A percentile compares a stretch with the other conserved stretches of the same genome.
phyloP scores from a whole-genome alignment of 2,113 vertebrate species.

The Nibea albiflora region DNA sequence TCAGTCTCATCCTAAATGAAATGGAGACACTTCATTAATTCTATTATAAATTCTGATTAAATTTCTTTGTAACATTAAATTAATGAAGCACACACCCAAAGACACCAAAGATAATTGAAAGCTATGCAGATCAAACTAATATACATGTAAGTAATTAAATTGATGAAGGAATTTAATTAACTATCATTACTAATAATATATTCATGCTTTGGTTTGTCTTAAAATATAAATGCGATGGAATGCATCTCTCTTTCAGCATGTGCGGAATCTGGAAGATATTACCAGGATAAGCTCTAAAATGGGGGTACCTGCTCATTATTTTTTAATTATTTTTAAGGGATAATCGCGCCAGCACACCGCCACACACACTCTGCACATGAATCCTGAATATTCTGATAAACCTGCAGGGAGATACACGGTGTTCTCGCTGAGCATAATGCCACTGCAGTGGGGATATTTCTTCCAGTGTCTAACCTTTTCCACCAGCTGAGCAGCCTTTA shows the following conservation, averaged over 20 bases:
- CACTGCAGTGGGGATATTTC: slow-evolving; percentile 50
- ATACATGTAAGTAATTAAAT: slow-evolving; percentile 76
- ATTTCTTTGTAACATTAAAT: slow-evolving; percentile 74
- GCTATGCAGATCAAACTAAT: slow-evolving; percentile 73
- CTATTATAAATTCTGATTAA: slow-evolving; percentile 75
- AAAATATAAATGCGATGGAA: slow-evolving; percentile 44
- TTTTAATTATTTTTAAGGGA: slow-evolving; percentile 5
- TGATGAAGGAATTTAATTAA: slow-evolving; percentile 73
- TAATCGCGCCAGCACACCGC: neutral
- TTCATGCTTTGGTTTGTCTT: slow-evolving; percentile 65
- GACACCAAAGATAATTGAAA: slow-evolving; percentile 78
- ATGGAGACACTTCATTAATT: slow-evolving; percentile 75
- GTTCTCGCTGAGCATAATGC: slow-evolving; percentile 38
- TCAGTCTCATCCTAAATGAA: slow-evolving; percentile 64
- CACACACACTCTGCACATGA: neutral
- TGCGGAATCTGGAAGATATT: neutral
- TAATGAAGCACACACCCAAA: slow-evolving; percentile 72
- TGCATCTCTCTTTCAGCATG: slow-evolving; percentile 29
- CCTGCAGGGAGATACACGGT: slow-evolving; percentile 15
- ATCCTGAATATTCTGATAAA: slow-evolving; percentile 8
- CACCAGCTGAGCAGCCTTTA: slow-evolving; percentile 54
- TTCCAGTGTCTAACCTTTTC: slow-evolving; percentile 56
- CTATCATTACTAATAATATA: slow-evolving; percentile 65
- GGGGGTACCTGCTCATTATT: slow-evolving; percentile 6
- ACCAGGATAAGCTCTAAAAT: neutral